Conservation (phyloP, 2,113 vertebrate species). For the Motacilla tschutschensis region DNA sequence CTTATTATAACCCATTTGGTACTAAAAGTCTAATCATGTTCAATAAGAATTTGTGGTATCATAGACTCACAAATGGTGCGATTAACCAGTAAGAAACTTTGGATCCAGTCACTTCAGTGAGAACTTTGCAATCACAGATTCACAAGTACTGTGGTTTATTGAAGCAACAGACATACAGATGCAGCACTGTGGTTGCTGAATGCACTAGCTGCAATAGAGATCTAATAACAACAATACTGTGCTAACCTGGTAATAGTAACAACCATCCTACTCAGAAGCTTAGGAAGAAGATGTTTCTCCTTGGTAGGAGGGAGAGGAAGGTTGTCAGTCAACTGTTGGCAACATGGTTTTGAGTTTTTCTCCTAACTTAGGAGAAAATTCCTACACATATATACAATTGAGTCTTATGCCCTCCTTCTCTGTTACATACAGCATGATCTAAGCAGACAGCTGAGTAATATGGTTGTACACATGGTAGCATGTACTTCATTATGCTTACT, state of each 20-base stretch:
- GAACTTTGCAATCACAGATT: neutral
- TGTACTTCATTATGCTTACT: neutral
- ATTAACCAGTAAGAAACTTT: accelerated
- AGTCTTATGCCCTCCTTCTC: neutral
- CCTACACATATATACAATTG: neutral
- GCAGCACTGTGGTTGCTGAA: neutral
- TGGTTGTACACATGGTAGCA: no score
- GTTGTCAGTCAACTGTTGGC: neutral
- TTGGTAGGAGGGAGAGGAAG: neutral
- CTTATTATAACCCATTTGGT: neutral
- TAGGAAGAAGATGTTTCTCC: neutral
- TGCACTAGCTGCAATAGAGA: neutral
- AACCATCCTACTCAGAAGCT: neutral
- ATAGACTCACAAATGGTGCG: accelerated
- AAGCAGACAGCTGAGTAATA: neutral
- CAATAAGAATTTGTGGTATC: neutral
- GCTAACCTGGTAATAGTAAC: neutral
- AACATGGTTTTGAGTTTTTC: neutral
- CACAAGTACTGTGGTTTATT: neutral
- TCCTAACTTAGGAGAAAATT: neutral
- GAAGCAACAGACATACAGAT: neutral
- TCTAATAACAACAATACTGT: neutral
- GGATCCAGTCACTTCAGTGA: accelerated
- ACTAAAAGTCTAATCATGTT: neutral
- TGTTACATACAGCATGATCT: neutral